Percentiles rank a stretch among this genome's conserved stretches.
phyloP scores from a whole-genome alignment of 2,888 invertebrate species.

The Scaptodrosophila latifasciaeformis region DNA sequence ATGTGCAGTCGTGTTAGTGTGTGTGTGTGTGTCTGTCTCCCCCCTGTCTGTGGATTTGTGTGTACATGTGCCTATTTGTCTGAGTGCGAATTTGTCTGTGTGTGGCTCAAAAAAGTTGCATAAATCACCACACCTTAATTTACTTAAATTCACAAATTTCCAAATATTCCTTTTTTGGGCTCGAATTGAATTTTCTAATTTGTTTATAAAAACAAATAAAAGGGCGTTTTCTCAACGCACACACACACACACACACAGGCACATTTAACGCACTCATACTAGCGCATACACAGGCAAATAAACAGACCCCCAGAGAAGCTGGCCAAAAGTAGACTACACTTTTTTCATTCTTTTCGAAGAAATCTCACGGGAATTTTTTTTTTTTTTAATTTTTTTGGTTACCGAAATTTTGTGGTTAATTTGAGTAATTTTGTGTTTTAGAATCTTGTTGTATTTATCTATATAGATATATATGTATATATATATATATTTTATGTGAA shows the following conservation, averaged over 20 bases:
- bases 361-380: neutral
- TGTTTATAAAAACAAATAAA: no score
- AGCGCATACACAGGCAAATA: no score
- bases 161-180: neutral
- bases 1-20: constrained; percentile 41
- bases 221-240: neutral
- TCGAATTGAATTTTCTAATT: neutral
- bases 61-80: neutral
- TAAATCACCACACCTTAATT: constrained; percentile 74
- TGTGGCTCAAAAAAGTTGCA: constrained; percentile 65
- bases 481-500: constrained; percentile 9
- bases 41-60: constrained; percentile 19
- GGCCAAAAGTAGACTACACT: constrained; percentile 50
- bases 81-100: no score
- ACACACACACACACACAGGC: neutral
- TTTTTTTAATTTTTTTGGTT: neutral
- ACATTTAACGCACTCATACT: no score
- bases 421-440: constrained; percentile 28
- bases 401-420: neutral
- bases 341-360: no score
- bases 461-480: constrained; percentile 16
- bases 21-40: constrained; percentile 2
- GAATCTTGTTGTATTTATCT: constrained; percentile 37
- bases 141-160: constrained; percentile 45
- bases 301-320: no score